phyloP scores from a whole-genome alignment of 1,140 invertebrate species.

The Probaryconus sp. region DNA sequence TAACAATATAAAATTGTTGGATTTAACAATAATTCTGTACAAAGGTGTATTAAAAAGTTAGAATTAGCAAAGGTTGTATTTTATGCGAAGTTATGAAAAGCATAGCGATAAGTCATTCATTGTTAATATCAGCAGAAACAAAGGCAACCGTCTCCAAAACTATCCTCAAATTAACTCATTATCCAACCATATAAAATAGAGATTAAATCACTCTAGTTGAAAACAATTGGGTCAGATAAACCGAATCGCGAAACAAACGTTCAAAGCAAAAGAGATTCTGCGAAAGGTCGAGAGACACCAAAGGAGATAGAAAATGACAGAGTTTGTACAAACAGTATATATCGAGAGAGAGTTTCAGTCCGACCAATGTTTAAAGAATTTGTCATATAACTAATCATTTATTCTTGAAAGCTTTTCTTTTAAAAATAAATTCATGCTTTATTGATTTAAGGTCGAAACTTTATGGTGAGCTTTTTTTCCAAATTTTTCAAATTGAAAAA shows the following conservation, averaged over 20 bases:
- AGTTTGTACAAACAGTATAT: constrained; percentile 22
- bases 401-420: too few species aligned
- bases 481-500: too few species aligned
- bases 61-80: too few species aligned
- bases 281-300: constrained; percentile 47
- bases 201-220: constrained; percentile 49
- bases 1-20: too few species aligned
- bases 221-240: constrained; percentile 59
- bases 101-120: constrained; percentile 15
- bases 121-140: constrained; percentile 27
- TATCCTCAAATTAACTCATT: constrained; percentile 42
- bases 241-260: constrained; percentile 50
- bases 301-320: constrained; percentile 43
- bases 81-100: too few species aligned
- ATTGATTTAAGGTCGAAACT: too few species aligned
- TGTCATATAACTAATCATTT: too few species aligned
- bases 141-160: constrained; percentile 30
- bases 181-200: constrained; percentile 33
- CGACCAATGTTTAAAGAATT: constrained; percentile 37
- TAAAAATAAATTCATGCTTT: too few species aligned
- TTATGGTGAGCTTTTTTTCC: too few species aligned
- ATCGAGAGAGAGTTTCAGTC: constrained; percentile 11
- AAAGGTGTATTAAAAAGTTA: too few species aligned
- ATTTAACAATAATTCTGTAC: too few species aligned
- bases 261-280: constrained; percentile 42